Conservation (phyloP, 2,113 vertebrate species). For the Sebastes schlegelii region DNA sequence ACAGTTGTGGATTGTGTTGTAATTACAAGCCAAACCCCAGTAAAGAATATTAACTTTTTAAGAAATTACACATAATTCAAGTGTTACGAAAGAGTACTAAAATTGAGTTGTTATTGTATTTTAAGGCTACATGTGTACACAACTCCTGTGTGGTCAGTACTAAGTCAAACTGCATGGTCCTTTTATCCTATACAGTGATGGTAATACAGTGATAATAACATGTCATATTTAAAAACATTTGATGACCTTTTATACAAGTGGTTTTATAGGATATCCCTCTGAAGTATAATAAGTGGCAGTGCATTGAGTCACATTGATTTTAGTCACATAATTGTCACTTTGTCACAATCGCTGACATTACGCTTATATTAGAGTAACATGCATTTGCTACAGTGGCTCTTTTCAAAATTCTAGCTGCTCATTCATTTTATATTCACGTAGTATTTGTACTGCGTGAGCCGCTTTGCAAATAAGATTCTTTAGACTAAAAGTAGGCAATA, state of each 20-base stretch:
- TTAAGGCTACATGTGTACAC: slow-evolving; percentile 43
- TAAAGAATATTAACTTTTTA: slow-evolving; percentile 21
- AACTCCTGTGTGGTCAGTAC: slow-evolving; percentile 45
- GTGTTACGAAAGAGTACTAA: slow-evolving; percentile 40
- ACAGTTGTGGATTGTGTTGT: slow-evolving; percentile 43
- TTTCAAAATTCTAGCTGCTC: slow-evolving; percentile 25
- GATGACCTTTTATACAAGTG: slow-evolving; percentile 64
- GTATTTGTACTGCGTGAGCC: slow-evolving; percentile 30
- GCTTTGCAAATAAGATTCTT: background rate
- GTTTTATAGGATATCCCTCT: slow-evolving; percentile 64
- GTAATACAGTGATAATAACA: slow-evolving; percentile 46
- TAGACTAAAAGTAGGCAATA: background rate
- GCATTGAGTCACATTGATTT: slow-evolving; percentile 49
- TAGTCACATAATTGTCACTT: slow-evolving; percentile 33
- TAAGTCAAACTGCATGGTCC: slow-evolving; percentile 68
- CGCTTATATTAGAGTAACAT: slow-evolving; percentile 40
- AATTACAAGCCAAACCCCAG: slow-evolving; percentile 8
- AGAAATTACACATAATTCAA: slow-evolving; percentile 31
- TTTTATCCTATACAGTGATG: slow-evolving; percentile 43
- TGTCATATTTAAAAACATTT: slow-evolving; percentile 54
- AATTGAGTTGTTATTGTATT: slow-evolving; percentile 39
- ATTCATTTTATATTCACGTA: slow-evolving; percentile 20
- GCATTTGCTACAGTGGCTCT: slow-evolving; percentile 28
- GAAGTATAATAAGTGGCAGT: slow-evolving; percentile 18
- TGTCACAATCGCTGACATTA: slow-evolving; percentile 25